Percentiles rank a stretch among this genome's conserved stretches.
phyloP scores from a whole-genome alignment of 2,113 vertebrate genomes.

The Cynoglossus semilaevis region DNA sequence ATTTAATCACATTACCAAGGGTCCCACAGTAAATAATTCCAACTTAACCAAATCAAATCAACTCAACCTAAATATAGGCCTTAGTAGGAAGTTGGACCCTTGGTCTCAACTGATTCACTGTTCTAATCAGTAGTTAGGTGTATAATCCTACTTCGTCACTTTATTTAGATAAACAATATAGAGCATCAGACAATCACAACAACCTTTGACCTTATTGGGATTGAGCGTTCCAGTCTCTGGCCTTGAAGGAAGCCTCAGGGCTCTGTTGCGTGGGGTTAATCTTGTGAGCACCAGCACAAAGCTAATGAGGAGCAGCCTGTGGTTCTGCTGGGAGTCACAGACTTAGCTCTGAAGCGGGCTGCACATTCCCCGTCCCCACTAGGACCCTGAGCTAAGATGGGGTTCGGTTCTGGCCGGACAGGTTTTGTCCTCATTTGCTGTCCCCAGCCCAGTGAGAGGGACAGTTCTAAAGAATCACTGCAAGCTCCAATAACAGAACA shows the following conservation, averaged over 20 bases:
- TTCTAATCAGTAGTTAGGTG: too few species aligned
- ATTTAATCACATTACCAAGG: too few species aligned
- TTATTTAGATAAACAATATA: background rate
- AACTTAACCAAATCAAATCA: too few species aligned
- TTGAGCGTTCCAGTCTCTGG: slow-evolving; percentile 18
- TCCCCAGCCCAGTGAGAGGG: slow-evolving; percentile 1
- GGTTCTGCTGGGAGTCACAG: slow-evolving; percentile 46
- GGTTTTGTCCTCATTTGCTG: slow-evolving; percentile 3
- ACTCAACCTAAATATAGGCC: too few species aligned
- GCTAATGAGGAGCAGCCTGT: slow-evolving; percentile 64
- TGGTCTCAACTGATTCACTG: too few species aligned
- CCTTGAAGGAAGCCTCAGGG: slow-evolving; percentile 47
- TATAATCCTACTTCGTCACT: too few species aligned
- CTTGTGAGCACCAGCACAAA: slow-evolving; percentile 21
- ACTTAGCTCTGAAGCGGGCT: slow-evolving; percentile 38
- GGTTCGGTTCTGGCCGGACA: slow-evolving; percentile 29
- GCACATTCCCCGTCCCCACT: slow-evolving; percentile 21
- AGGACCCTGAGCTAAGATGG: slow-evolving; percentile 21
- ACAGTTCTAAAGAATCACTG: slow-evolving; percentile 2
- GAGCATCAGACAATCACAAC: slow-evolving; percentile 10
- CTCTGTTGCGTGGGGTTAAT: slow-evolving; percentile 56
- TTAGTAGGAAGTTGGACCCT: too few species aligned
- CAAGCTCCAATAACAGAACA: slow-evolving; percentile 12
- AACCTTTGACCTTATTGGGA: slow-evolving; percentile 6
- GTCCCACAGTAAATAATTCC: too few species aligned